These are phyloP conservation scores for Varanus komodoensis DNA, from an alignment of 2,113 vertebrate species.

Conservation along the genomic window DNA sequence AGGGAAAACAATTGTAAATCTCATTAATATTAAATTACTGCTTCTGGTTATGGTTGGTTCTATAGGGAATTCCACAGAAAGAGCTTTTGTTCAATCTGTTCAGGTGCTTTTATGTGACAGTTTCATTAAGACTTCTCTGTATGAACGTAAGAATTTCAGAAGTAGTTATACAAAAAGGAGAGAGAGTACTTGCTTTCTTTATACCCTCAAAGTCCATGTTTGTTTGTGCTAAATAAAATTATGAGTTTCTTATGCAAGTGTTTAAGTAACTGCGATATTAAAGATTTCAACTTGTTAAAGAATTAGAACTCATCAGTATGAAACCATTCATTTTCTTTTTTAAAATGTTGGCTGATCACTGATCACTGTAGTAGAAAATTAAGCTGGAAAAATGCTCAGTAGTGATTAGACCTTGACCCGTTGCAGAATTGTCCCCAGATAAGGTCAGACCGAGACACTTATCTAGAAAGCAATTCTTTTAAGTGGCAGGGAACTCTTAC, in stretches of 20 bases:
- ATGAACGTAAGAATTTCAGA: not conserved
- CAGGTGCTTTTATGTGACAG: rapidly evolving
- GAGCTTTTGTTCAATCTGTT: not conserved
- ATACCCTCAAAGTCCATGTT: not conserved
- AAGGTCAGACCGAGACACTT: not conserved
- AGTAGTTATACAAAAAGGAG: not conserved
- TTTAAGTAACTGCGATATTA: rapidly evolving
- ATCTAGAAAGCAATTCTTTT: not conserved
- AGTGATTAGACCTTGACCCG: not conserved
- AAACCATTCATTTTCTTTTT: not conserved
- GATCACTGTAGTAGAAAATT: not conserved
- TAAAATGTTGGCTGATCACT: not conserved
- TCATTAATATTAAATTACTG: not conserved
- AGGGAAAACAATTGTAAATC: not conserved
- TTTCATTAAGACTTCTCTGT: slow-evolving; percentile 24
- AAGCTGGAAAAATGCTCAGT: not conserved
- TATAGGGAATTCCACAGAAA: not conserved
- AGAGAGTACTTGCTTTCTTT: not conserved
- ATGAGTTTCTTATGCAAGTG: not conserved
- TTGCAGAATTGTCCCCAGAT: not conserved
- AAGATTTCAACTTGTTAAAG: not conserved
- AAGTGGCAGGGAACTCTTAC: not conserved
- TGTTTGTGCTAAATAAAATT: slow-evolving; percentile 5
- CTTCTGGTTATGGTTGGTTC: not conserved
- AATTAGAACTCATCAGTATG: too few relatives aligned